Evolutionary conservation across 2,113 vertebrate species (phyloP).

Genomic region (Coreoperca whiteheadi): DNA sequence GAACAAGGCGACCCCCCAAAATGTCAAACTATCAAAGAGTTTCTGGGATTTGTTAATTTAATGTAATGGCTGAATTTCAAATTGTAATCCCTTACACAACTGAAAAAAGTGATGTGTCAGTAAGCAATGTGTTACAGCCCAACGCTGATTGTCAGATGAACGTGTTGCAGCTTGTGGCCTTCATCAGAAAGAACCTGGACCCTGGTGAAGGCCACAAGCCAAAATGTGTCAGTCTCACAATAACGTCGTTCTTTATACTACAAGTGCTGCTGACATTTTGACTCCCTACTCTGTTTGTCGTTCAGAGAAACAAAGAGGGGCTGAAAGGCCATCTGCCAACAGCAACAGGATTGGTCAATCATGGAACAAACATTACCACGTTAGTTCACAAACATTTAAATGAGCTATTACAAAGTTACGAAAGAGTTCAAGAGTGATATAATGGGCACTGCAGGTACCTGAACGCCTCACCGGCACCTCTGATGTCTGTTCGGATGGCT

Average conservation of each 20-base stretch:
- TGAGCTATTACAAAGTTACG: neutral
- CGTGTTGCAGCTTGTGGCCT: neutral
- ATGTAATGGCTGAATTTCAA: neutral
- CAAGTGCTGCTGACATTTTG: too few species aligned
- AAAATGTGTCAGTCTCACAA: too few species aligned
- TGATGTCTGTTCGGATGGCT: slow-evolving; percentile 3
- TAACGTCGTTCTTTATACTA: too few species aligned
- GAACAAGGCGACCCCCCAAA: neutral
- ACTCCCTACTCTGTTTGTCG: too few species aligned
- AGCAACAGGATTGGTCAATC: neutral
- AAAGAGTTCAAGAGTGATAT: neutral
- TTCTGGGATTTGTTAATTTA: neutral
- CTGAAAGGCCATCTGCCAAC: too few species aligned
- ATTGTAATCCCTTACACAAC: neutral
- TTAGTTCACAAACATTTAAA: neutral
- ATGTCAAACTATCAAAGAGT: neutral
- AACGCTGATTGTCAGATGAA: neutral
- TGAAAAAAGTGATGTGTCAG: neutral
- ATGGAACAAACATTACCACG: neutral
- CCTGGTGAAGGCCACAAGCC: neutral
- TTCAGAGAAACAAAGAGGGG: too few species aligned
- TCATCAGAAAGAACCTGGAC: neutral
- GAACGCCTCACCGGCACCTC: neutral
- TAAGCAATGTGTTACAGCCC: too few species aligned
- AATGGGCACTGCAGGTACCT: slow-evolving; percentile 10